Conservation (phyloP, 2,797 vertebrate species). For the Gouania willdenowi region DNA sequence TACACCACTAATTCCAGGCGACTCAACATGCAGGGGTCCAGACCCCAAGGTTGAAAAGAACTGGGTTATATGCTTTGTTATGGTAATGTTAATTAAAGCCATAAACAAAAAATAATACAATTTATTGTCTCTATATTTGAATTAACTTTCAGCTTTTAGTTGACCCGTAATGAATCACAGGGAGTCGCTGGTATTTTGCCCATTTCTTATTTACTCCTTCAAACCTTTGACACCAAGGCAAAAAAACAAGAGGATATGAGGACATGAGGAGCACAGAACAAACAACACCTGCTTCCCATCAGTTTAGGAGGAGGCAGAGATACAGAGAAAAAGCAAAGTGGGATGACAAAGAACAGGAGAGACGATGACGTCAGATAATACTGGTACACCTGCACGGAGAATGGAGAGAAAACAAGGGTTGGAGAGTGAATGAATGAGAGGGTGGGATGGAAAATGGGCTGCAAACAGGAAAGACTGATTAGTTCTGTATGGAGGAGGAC, state of each 20-base stretch:
- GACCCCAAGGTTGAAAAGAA: too few relatives aligned
- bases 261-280: constrained; percentile 37
- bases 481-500: constrained; percentile 21
- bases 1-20: too few relatives aligned
- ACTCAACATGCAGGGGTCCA: too few relatives aligned
- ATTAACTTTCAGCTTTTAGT: neutral
- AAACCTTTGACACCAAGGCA: constrained; percentile 28
- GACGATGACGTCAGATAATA: neutral
- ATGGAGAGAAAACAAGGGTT: neutral
- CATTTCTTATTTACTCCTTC: constrained; percentile 11
- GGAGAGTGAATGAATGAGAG: neutral
- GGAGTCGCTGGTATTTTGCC: constrained; percentile 2
- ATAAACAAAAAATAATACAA: too few relatives aligned
- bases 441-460: too few relatives aligned
- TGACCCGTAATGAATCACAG: neutral
- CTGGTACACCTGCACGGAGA: constrained; percentile 8
- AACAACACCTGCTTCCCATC: constrained; percentile 49
- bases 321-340: neutral
- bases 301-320: constrained; percentile 1
- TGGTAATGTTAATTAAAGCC: too few relatives aligned
- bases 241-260: constrained; percentile 35
- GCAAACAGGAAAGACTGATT: constrained; percentile 32
- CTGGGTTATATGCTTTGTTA: too few relatives aligned
- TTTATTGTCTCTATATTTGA: too few relatives aligned
- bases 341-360: neutral